Evolutionary conservation across 2,113 vertebrate species (phyloP).

Genomic region (Dolichotis patagonum): DNA sequence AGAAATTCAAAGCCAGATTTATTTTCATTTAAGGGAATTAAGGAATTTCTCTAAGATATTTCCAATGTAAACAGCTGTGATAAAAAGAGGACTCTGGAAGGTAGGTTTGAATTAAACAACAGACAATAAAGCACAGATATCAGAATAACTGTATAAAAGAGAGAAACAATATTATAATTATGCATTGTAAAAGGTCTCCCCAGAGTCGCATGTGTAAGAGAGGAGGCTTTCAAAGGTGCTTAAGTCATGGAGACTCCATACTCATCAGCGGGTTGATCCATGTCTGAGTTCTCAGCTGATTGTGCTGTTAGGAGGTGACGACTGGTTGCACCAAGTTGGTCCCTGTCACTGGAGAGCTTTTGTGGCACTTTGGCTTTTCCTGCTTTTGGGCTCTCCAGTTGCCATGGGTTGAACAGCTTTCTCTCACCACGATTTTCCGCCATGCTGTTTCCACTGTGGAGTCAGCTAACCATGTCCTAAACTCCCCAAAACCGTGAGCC

Average conservation of each 20-base stretch:
- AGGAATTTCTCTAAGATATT: background rate
- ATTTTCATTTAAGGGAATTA: background rate
- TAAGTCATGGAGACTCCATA: no score
- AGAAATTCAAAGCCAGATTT: background rate
- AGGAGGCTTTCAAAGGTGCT: background rate
- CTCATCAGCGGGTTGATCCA: no score
- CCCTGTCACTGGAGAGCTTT: background rate
- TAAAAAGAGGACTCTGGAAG: background rate
- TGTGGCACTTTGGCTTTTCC: no score
- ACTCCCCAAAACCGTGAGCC: background rate
- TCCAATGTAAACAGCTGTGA: background rate
- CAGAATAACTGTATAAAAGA: background rate
- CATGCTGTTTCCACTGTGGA: background rate
- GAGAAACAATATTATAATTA: background rate
- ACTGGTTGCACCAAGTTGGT: background rate
- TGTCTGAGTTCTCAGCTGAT: background rate
- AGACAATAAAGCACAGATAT: background rate
- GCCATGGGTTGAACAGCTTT: background rate
- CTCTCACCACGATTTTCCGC: background rate
- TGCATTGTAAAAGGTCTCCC: background rate
- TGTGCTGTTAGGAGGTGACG: background rate
- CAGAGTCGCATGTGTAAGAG: background rate
- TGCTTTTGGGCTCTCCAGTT: background rate
- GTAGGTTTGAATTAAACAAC: background rate
- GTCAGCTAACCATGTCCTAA: background rate